A percentile compares a stretch with the other conserved stretches of the same genome.
Evolutionary conservation across 2,888 invertebrate genomes (phyloP).

Genomic region (Augochlorella aurata): DNA sequence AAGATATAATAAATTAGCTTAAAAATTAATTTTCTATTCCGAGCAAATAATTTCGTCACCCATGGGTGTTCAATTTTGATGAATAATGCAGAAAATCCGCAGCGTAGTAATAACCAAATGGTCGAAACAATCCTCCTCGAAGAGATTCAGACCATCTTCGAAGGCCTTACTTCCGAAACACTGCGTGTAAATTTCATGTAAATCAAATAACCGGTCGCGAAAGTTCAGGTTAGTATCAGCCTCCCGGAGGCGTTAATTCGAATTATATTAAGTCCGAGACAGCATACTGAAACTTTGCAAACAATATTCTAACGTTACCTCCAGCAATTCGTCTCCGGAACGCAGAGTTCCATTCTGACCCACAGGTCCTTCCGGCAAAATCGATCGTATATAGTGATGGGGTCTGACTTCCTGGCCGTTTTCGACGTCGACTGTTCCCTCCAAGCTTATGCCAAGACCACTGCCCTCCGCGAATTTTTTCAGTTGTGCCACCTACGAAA

Average conservation of each 20-base stretch:
- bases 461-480: slow-evolving; percentile 94
- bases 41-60: too few relatives aligned
- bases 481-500: slow-evolving; percentile 91
- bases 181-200: neutral
- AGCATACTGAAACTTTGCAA: neutral
- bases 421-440: slow-evolving; percentile 99
- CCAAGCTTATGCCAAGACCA: slow-evolving; percentile 97
- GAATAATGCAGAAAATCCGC: too few relatives aligned
- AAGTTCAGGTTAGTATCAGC: neutral
- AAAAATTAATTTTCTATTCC: too few relatives aligned
- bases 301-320: slow-evolving; percentile 81
- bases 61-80: too few relatives aligned
- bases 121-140: neutral
- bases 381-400: slow-evolving; percentile 98
- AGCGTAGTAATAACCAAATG: too few relatives aligned
- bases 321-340: slow-evolving; percentile 97
- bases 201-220: neutral
- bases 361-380: slow-evolving; percentile 98
- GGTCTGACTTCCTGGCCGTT: slow-evolving; percentile 98
- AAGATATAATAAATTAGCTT: too few relatives aligned
- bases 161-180: neutral
- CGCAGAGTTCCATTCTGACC: slow-evolving; percentile 94
- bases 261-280: neutral
- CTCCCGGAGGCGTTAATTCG: slow-evolving; percentile 26
- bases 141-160: neutral